Evolutionary conservation across 2,888 invertebrate species (phyloP).

Genomic region (Trissolcus japonicus): DNA sequence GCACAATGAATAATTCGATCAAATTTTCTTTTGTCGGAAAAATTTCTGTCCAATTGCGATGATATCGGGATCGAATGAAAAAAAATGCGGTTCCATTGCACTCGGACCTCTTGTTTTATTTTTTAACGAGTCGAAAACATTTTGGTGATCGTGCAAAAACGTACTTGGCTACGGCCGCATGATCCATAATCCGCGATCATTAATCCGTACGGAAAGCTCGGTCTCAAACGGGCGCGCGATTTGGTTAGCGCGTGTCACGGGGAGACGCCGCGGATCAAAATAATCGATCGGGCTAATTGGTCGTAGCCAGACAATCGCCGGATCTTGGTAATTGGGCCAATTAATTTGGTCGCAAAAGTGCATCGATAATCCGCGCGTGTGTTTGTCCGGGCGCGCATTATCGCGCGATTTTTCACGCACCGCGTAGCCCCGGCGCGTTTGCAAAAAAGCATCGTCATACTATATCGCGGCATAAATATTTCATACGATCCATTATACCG

Average conservation of each 20-base stretch:
- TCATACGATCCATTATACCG: constrained; percentile 42
- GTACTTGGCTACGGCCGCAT: constrained; percentile 16
- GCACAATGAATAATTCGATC: neutral
- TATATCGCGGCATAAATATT: constrained; percentile 36
- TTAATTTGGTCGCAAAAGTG: constrained; percentile 73
- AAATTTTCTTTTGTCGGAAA: no score
- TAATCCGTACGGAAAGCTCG: constrained; percentile 17
- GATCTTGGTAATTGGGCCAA: constrained; percentile 74
- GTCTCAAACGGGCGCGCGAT: constrained; percentile 17
- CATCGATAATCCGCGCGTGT: constrained; percentile 57
- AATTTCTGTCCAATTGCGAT: neutral
- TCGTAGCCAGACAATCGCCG: constrained; percentile 72
- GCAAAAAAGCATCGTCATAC: constrained; percentile 19
- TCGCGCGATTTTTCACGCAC: constrained; percentile 36
- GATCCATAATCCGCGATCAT: constrained; percentile 43
- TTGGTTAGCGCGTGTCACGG: constrained; percentile 15
- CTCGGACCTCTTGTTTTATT: no score
- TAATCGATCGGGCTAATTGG: constrained; percentile 74
- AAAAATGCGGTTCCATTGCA: neutral
- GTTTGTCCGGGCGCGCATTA: constrained; percentile 24
- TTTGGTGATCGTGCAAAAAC: constrained; percentile 13
- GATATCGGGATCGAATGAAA: neutral
- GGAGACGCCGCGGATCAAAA: constrained; percentile 58
- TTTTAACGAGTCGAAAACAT: neutral
- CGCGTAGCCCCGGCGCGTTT: constrained; percentile 10